These are phyloP conservation scores for Lacerta bilineata DNA, from an alignment of 2,797 vertebrate genomes.

Conservation along the genomic window DNA sequence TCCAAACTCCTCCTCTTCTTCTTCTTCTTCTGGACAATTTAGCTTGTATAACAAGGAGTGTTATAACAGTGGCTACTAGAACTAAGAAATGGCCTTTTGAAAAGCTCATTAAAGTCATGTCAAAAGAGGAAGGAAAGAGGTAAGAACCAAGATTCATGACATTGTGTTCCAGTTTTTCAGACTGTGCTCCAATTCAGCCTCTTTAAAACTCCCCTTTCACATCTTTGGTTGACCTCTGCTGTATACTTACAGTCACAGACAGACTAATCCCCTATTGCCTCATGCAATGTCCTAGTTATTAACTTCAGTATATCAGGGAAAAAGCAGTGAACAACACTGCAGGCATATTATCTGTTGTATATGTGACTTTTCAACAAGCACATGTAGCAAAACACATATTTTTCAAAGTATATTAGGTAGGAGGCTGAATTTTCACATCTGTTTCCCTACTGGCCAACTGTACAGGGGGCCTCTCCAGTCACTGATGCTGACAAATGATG, in stretches of 20 bases:
- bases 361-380: neutral
- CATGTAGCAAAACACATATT: neutral
- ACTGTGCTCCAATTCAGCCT: neutral
- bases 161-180: neutral
- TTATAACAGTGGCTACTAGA: neutral
- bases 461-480: neutral
- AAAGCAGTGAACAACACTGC: neutral
- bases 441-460: neutral
- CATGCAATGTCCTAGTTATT: neutral
- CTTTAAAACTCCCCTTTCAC: neutral
- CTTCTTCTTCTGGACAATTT: neutral
- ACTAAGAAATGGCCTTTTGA: neutral
- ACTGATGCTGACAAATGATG: neutral
- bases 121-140: neutral
- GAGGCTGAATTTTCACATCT: neutral
- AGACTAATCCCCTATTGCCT: neutral
- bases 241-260: neutral
- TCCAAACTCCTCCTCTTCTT: too few species aligned
- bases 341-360: neutral
- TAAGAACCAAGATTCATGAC: neutral
- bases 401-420: neutral
- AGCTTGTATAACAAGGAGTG: neutral
- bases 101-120: neutral
- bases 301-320: neutral
- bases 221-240: neutral